These are phyloP conservation scores for Papilio aristodemus DNA, from an alignment of 1,140 invertebrate species.

Conservation along the genomic window DNA sequence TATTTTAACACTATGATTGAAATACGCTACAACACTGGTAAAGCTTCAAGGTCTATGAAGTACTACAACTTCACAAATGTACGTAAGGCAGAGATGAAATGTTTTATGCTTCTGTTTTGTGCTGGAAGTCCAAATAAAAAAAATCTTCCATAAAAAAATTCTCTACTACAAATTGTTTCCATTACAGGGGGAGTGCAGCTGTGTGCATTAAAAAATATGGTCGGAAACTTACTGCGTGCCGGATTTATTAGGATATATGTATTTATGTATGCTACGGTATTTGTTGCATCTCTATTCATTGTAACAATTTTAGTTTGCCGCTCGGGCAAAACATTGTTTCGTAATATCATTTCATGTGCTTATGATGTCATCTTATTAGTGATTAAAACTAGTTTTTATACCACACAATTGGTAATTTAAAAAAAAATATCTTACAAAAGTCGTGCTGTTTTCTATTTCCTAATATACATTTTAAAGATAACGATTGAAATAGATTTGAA, in stretches of 20 bases:
- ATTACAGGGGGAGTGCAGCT: conserved; percentile 59
- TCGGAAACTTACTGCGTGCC: conserved; percentile 69
- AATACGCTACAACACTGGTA: too few relatives aligned
- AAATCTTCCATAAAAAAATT: too few relatives aligned
- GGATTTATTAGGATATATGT: conserved; percentile 67
- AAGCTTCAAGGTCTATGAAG: too few relatives aligned
- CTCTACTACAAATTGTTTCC: conserved; percentile 30
- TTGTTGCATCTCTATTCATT: conserved; percentile 57
- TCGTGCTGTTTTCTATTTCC: conserved; percentile 13
- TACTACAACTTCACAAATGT: too few relatives aligned
- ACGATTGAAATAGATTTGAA: neutral
- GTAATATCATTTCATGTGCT: conserved; percentile 35
- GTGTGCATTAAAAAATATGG: conserved; percentile 73
- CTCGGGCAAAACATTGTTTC: conserved; percentile 23
- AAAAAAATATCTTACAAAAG: conserved; percentile 31
- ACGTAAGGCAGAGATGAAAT: too few relatives aligned
- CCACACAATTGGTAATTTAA: conserved; percentile 31
- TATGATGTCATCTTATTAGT: conserved; percentile 15
- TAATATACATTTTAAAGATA: neutral
- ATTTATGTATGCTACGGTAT: conserved; percentile 63
- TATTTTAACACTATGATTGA: too few relatives aligned
- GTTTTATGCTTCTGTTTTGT: too few relatives aligned
- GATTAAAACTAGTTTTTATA: conserved; percentile 28
- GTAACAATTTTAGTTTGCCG: conserved; percentile 35
- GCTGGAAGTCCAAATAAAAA: too few relatives aligned